These are phyloP conservation scores for Cryptotermes secundus DNA, from an alignment of 1,140 invertebrate genomes.

Conservation along the genomic window DNA sequence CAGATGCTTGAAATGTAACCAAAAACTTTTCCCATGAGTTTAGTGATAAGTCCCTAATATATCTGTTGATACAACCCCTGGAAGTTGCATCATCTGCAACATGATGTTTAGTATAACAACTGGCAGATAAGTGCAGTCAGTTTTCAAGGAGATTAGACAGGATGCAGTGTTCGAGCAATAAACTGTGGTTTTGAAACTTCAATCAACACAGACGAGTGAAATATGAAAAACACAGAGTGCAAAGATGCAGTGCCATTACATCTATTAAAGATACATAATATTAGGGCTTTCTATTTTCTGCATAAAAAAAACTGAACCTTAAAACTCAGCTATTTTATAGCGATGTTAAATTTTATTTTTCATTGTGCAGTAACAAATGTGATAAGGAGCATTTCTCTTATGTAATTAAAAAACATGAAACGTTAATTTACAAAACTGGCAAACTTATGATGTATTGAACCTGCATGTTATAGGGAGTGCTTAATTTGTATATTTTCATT, in stretches of 20 bases:
- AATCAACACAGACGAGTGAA: not conserved
- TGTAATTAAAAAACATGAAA: too few species aligned
- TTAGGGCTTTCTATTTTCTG: not conserved
- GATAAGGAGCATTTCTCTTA: not conserved
- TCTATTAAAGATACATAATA: not conserved
- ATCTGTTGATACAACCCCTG: too few species aligned
- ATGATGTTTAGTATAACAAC: not conserved
- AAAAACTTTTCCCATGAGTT: too few species aligned
- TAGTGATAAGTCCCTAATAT: too few species aligned
- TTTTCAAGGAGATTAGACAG: not conserved
- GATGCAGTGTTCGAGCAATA: not conserved
- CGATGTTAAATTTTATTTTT: not conserved
- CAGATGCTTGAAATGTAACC: too few species aligned
- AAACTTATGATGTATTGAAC: too few species aligned
- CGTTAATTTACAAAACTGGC: too few species aligned
- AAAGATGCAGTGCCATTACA: not conserved
- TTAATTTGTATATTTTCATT: not conserved
- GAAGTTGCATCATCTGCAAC: not conserved
- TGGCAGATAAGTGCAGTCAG: not conserved
- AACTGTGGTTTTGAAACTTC: not conserved
- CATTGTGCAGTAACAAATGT: not conserved
- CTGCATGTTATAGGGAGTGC: not conserved
- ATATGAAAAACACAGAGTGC: not conserved
- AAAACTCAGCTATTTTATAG: not conserved
- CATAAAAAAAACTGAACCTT: not conserved